Base-by-base conservation (phyloP, 2,113 vertebrate genomes). In the Rhinopomastus cyanomelas region DNA sequence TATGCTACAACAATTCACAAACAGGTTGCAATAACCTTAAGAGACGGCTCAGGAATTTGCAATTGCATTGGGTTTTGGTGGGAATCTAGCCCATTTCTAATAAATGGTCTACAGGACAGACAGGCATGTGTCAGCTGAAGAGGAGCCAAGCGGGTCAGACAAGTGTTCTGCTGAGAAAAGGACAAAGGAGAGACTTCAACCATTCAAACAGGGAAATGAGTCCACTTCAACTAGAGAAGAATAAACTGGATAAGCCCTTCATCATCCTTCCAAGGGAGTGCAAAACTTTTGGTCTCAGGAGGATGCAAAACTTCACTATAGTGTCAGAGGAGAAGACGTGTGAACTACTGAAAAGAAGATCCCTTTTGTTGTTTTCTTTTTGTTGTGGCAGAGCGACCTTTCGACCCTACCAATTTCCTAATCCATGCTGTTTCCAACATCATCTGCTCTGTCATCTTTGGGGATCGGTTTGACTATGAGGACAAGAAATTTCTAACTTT, bases 371-470 rank as follows among this genome's bases (percentile, higher is more conserved):
- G 29, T 8, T 1, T 11, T 30, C 59, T 32, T 90, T 32, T 56
- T 61, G 23, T 20, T 69, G 22, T 89, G 85, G 16, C 88, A 97
- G 97, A 79, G 4, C 7, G 1, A 32, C 77, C 90, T 64, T 30
- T 97, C 2, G 82, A 96, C 6, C 97, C 97, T 44, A 7, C 60
- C 26, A 79, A 1, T 17, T 94, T 92, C 68, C 30, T 98, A 51
- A 2, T 84, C 34, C 92, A 92, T 1, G 81, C 96, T 1, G 95
- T 96, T 71, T 95, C 94, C 89, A 97, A 97, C 30, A 90, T 97
- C 59, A 97, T 98, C 86, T 98, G 95, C 55, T 98, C 97, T 16
- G 22, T 98, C 0, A 22, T 97, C 57, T 97, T 98, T 49, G 97
- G 97, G 44, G 90, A 97, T 39, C 95, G 97, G 9, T 98, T 97